A percentile compares a stretch with the other conserved stretches of the same genome.
phyloP scores from a whole-genome alignment of 2,113 vertebrate species.

The Nyctibius bracteatus region DNA sequence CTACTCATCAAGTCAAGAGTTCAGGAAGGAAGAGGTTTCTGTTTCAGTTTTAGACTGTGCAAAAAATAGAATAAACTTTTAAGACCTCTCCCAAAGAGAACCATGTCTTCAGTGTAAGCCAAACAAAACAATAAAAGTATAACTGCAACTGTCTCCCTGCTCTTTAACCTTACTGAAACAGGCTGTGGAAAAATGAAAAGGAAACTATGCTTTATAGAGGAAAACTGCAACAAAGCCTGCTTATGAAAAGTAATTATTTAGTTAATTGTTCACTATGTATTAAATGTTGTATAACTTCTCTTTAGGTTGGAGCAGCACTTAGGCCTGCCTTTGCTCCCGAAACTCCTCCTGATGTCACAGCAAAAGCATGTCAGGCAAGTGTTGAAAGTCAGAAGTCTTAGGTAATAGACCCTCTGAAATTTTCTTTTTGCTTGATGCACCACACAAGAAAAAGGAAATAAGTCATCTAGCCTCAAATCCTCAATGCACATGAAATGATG shows the following conservation, averaged over 20 bases:
- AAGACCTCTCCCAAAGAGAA: background rate
- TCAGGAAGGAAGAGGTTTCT: background rate
- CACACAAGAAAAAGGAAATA: background rate
- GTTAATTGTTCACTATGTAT: background rate
- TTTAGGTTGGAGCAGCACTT: slow-evolving; percentile 92
- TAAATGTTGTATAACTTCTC: background rate
- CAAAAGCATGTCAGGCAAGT: slow-evolving; percentile 92
- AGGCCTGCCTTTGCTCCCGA: slow-evolving; percentile 89
- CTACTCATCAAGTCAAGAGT: background rate
- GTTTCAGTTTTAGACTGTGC: background rate
- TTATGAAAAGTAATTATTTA: background rate
- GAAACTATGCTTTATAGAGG: background rate
- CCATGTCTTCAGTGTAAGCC: background rate
- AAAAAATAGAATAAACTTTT: background rate
- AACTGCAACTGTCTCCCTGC: background rate
- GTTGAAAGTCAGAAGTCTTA: slow-evolving; percentile 16
- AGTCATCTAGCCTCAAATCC: background rate
- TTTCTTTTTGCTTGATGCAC: background rate
- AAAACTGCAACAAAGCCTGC: background rate
- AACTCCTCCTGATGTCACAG: slow-evolving; percentile 89
- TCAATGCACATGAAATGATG: background rate
- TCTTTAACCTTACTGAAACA: background rate
- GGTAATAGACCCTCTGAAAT: background rate
- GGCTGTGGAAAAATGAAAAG: background rate
- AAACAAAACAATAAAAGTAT: background rate